Evolutionary conservation across 2,888 invertebrate species (phyloP).

Genomic region (Tiliacea aurago): DNA sequence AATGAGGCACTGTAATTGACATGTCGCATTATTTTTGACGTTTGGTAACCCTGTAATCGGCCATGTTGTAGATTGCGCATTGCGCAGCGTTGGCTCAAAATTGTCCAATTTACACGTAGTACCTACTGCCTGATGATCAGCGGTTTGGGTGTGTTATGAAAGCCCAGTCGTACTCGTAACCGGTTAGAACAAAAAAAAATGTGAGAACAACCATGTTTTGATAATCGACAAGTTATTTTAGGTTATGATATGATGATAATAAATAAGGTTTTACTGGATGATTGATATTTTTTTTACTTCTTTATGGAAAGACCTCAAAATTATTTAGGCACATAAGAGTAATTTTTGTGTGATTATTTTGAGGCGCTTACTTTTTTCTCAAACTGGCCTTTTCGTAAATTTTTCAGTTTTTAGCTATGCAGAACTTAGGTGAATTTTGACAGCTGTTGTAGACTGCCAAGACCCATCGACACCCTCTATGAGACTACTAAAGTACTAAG

Average conservation of each 20-base stretch:
- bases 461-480: neutral
- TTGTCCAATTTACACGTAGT: conserved; percentile 64
- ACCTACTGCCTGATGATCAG: conserved; percentile 36
- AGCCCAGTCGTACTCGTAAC: conserved; percentile 36
- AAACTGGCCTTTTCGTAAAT: neutral
- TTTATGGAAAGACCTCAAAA: neutral
- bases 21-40: conserved; percentile 29
- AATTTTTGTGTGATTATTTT: too few relatives aligned
- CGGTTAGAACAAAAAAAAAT: conserved; percentile 47
- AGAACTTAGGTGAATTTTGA: too few relatives aligned
- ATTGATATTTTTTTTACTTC: neutral
- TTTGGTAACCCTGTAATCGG: conserved; percentile 49
- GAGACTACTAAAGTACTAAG: too few relatives aligned
- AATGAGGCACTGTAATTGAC: too few relatives aligned
- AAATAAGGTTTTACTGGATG: neutral
- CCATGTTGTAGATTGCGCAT: conserved; percentile 26
- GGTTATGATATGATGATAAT: conserved; percentile 22
- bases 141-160: conserved; percentile 53
- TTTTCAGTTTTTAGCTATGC: neutral
- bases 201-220: conserved; percentile 42
- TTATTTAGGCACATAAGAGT: neutral
- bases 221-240: conserved; percentile 35
- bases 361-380: neutral
- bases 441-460: neutral
- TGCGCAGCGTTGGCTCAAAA: conserved; percentile 46